Base-by-base conservation (phyloP, 2,113 vertebrate species). In the Suncus etruscus region DNA sequence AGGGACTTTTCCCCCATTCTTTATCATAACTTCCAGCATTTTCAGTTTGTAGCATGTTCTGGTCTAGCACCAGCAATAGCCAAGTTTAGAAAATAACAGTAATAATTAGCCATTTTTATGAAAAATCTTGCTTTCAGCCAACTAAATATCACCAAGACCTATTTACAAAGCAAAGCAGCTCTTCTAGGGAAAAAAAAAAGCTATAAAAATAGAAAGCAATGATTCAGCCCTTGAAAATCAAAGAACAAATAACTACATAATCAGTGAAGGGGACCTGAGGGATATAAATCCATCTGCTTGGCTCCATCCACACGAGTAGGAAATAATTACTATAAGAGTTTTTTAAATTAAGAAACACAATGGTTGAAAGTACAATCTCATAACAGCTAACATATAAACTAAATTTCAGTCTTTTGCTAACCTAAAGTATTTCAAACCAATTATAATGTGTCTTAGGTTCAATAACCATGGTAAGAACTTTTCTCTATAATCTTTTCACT, bases 241-340 rank as follows among this genome's bases (percentile, higher is more conserved):
- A 95, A 91, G 85, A 79, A 90, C 63, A 91, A 90, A 94, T 91
- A 95, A 95, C 89, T 95, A 91, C 78, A 31, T 50, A 92, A 82
- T 65, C 50, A 88, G 8, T 86, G 83, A 92, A 91, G 78, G 89
- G 29, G 83, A 73, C 72, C 69, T 63, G 16, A 72, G 91, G 68
- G 58, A 74, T 89, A 61, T 86, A 86, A 83, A 91, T 89, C 76
- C 27, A 9, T 78, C 83, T 58, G 73, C 50, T 90, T 2, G 1
- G 65, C 39, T 77, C 85, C 15, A 74, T 25, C 39, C 83, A 83
- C 58, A 77, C 11, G 85, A 18, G 15, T 22, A 70, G 61, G 51
- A 95, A 94, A 51, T 86, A 91, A 95, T 86, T 90, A 86, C 5
- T 8, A 31, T 32, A 48, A 90, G 73, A 84, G 69, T 58, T 88